Base-by-base conservation (phyloP, 2,888 invertebrate species). In the Agrochola lychnidis region DNA sequence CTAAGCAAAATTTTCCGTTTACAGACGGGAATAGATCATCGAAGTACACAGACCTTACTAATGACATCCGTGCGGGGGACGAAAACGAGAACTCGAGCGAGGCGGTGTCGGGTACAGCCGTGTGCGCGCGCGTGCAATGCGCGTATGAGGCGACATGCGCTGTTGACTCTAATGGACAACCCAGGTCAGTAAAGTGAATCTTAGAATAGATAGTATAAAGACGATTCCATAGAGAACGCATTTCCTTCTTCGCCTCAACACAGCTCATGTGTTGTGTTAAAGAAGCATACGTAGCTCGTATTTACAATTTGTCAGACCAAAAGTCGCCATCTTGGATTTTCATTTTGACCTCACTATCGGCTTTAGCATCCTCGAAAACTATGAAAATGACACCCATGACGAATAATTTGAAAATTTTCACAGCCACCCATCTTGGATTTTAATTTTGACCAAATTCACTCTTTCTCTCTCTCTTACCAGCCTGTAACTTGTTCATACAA, bases 121-220 rank as follows among this genome's bases (percentile, higher is more conserved):
- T 98, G 7, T 99, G 99, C 93, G 98, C 98, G 73, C 97, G 98
- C 82, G 98, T 99, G 81, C 97, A 97, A 84, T 99, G 99, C 93
- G 98, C 98, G 83, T 98, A 97, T 92, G 98, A 98, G 81, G 99
- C 98, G 14, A 98, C 98, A 1, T 99, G 99, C 94, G 98, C 98
- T 79, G 97, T 98, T 57, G 98, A 98, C 71, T 97, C 97, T 1
- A 98, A 98, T 90, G 96, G 96, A 16, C 96, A 96, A 82, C 96
- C 96, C 30, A 97, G 97, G 83, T 92, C 45, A 19, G 0, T 36
- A 51, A n/a, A 16, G 0, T 40, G 53, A 40, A 40, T 4, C 19
- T 53, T 68, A 19, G 51, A 16, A 16, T n/a, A 51, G 2, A n/a
- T 9, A n/a, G 16, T 68, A n/a, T 36, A 10, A 4, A 67, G 4